Conservation (phyloP, 1,140 invertebrate genomes). For the Mycetomoellerius zeteki region DNA sequence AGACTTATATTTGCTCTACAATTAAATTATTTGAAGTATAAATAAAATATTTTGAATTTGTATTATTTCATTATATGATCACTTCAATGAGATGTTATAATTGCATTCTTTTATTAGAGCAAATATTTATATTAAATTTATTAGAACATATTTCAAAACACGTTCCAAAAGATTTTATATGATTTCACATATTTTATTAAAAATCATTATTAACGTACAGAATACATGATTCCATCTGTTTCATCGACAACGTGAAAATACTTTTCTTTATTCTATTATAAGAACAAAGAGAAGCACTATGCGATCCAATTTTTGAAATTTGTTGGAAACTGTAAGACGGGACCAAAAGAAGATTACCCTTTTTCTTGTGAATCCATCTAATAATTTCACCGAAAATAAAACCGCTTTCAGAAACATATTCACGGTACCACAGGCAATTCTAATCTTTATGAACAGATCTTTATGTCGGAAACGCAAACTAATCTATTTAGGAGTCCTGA, state of each 20-base stretch:
- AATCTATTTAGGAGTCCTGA: neutral
- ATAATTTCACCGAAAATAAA: constrained; percentile 13
- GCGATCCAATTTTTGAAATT: constrained; percentile 51
- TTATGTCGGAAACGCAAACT: neutral
- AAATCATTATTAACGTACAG: neutral
- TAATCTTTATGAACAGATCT: constrained; percentile 46
- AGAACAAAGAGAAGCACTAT: constrained; percentile 42
- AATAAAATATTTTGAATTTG: constrained; percentile 23
- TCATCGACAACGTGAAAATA: neutral
- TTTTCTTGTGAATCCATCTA: neutral
- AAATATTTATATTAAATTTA: constrained; percentile 17
- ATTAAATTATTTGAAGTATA: constrained; percentile 7
- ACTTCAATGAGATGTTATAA: neutral
- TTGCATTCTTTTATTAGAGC: neutral
- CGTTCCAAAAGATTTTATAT: neutral
- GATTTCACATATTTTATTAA: neutral
- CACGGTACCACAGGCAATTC: neutral
- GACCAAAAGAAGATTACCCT: constrained; percentile 30
- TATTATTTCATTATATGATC: neutral
- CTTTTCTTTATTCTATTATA: constrained; percentile 13
- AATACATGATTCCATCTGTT: neutral
- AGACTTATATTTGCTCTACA: neutral
- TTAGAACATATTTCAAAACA: neutral
- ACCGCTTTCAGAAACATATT: constrained; percentile 30
- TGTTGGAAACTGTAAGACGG: constrained; percentile 25